A percentile compares a stretch with the other conserved stretches of the same genome.
Conservation (phyloP, 2,888 invertebrate genomes). For the Andrena camellia region DNA sequence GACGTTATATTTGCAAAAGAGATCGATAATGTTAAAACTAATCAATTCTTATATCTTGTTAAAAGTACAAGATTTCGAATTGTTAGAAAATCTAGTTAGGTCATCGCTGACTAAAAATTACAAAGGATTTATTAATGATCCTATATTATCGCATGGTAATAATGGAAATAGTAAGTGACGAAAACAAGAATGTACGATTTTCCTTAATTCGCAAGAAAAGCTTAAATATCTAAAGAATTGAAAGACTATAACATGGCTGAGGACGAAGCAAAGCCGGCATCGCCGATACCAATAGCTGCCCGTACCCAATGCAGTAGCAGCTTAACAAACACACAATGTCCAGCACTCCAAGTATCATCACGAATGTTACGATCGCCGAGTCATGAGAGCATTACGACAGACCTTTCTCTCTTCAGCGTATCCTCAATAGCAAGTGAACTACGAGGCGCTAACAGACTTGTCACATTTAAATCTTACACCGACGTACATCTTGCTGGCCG, state of each 20-base stretch:
- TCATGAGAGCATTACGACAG: conserved; percentile 94
- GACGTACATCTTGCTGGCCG: conserved; percentile 86
- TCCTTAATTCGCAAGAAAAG: conserved; percentile 7
- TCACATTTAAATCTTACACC: conserved; percentile 86
- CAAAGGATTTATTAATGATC: neutral
- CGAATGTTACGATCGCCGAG: conserved; percentile 92
- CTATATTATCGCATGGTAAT: neutral
- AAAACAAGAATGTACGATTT: neutral
- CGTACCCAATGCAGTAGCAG: conserved; percentile 61
- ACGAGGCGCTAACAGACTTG: conserved; percentile 84
- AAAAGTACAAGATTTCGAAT: neutral
- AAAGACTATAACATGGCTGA: conserved; percentile 76
- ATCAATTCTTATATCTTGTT: neutral
- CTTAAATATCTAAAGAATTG: conserved; percentile 10
- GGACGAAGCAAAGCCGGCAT: conserved; percentile 75
- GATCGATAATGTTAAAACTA: neutral
- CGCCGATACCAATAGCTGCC: conserved; percentile 71
- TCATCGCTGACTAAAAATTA: neutral
- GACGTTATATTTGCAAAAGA: neutral
- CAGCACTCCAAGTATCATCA: conserved; percentile 86
- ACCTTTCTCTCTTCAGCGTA: conserved; percentile 92
- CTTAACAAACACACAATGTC: conserved; percentile 83
- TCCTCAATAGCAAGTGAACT: conserved; percentile 89
- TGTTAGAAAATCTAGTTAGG: neutral
- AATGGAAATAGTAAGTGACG: neutral